Conservation (phyloP, 1,140 invertebrate genomes). For the Hycleus phaleratus region DNA sequence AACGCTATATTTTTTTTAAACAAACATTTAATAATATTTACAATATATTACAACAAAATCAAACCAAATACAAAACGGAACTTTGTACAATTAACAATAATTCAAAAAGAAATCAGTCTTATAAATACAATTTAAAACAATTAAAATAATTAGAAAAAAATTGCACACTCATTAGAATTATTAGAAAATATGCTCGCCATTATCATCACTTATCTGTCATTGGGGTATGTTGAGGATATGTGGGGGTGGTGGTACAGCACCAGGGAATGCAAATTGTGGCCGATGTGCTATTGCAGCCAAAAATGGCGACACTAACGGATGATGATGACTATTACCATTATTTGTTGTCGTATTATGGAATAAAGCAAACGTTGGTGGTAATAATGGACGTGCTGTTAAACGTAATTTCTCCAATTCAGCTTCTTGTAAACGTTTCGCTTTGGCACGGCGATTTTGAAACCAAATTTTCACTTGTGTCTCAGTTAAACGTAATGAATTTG, state of each 20-base stretch:
- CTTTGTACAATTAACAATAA: too few species aligned
- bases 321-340: too few species aligned
- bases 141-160: neutral
- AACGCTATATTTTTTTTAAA: slow-evolving; percentile 22
- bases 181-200: too few species aligned
- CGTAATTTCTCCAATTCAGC: slow-evolving; percentile 82
- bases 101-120: neutral
- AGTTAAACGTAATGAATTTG: slow-evolving; percentile 83
- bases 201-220: slow-evolving; percentile 16
- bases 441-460: slow-evolving; percentile 94
- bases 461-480: slow-evolving; percentile 97
- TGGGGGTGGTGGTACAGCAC: slow-evolving; percentile 1
- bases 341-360: slow-evolving; percentile 22
- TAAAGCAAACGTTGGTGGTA: slow-evolving; percentile 36
- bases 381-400: slow-evolving; percentile 34
- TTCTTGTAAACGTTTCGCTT: slow-evolving; percentile 90
- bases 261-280: slow-evolving; percentile 34
- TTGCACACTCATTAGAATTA: neutral
- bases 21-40: slow-evolving; percentile 25
- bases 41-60: slow-evolving; percentile 1
- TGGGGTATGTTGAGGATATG: slow-evolving; percentile 33
- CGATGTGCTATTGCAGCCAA: slow-evolving; percentile 38
- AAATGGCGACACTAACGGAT: slow-evolving; percentile 31
- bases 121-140: neutral
- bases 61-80: too few species aligned